A percentile compares a stretch with the other conserved stretches of the same genome.
These are phyloP conservation scores for Trilocha varians DNA, from an alignment of 2,888 invertebrate genomes.

Conservation along the genomic window DNA sequence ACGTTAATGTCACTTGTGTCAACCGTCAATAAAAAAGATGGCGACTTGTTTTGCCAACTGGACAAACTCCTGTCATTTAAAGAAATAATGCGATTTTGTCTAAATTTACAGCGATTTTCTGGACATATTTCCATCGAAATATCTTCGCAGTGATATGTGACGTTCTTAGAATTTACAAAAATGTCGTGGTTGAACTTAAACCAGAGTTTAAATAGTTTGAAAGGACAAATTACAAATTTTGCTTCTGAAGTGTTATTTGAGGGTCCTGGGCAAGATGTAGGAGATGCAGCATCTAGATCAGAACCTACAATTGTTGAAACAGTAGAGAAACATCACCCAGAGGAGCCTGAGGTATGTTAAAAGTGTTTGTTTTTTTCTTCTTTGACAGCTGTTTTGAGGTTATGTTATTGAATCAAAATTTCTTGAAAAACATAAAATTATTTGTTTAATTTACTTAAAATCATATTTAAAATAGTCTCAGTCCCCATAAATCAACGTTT, in stretches of 20 bases:
- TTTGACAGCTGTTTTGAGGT: slow-evolving; percentile 54
- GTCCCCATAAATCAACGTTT: no score
- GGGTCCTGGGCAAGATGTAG: slow-evolving; percentile 67
- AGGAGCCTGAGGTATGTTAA: slow-evolving; percentile 75
- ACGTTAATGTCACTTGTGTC: background rate
- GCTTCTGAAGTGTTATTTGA: slow-evolving; percentile 92
- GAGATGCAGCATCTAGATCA: slow-evolving; percentile 24
- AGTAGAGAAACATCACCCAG: slow-evolving; percentile 69
- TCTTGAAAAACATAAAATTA: background rate
- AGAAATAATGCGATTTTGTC: slow-evolving; percentile 65
- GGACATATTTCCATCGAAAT: slow-evolving; percentile 27
- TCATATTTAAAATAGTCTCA: no score
- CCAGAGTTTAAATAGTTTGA: slow-evolving; percentile 79
- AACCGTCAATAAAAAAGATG: slow-evolving; percentile 16
- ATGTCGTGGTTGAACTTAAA: slow-evolving; percentile 82
- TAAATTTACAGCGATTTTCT: slow-evolving; percentile 48
- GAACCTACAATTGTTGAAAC: slow-evolving; percentile 59
- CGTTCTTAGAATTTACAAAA: slow-evolving; percentile 23
- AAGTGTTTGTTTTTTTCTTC: slow-evolving; percentile 12
- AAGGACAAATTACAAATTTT: slow-evolving; percentile 90
- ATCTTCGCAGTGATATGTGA: slow-evolving; percentile 44
- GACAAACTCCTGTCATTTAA: slow-evolving; percentile 57
- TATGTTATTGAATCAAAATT: slow-evolving; percentile 41
- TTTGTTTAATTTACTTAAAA: background rate
- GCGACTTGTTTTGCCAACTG: slow-evolving; percentile 69